A percentile compares a stretch with the other conserved stretches of the same genome.
Evolutionary conservation across 2,888 invertebrate genomes (phyloP).

Genomic region (Chrysina gloriosa): DNA sequence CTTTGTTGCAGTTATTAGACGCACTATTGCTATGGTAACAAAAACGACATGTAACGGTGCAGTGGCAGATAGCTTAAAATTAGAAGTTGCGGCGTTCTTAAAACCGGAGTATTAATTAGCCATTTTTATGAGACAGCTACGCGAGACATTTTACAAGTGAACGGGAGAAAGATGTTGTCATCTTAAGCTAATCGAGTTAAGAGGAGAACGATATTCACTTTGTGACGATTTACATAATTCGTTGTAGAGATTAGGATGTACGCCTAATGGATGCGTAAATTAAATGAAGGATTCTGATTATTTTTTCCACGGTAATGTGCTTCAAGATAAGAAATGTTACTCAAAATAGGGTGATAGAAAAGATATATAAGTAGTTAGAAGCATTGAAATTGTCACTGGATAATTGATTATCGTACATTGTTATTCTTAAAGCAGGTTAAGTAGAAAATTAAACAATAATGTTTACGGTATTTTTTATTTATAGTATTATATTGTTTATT

Average conservation of each 20-base stretch:
- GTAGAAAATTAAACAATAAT: too few relatives aligned
- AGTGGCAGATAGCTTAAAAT: slow-evolving; percentile 26
- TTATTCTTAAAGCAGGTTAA: not conserved
- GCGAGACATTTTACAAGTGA: slow-evolving; percentile 31
- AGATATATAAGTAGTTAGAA: not conserved
- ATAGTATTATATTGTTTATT: too few relatives aligned
- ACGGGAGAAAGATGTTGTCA: slow-evolving; percentile 29
- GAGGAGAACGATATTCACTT: slow-evolving; percentile 14
- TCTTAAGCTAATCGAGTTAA: slow-evolving; percentile 27
- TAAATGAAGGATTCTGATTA: slow-evolving; percentile 30
- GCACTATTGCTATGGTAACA: not conserved
- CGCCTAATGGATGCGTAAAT: slow-evolving; percentile 32
- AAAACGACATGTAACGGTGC: slow-evolving; percentile 7
- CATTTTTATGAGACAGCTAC: slow-evolving; percentile 33
- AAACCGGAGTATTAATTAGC: slow-evolving; percentile 28
- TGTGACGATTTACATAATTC: slow-evolving; percentile 36
- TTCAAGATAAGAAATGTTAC: slow-evolving; percentile 15
- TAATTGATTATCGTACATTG: not conserved
- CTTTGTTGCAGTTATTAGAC: slow-evolving; percentile 33
- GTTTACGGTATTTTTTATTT: too few relatives aligned
- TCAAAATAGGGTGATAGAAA: not conserved
- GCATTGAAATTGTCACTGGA: not conserved
- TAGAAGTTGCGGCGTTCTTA: slow-evolving; percentile 29
- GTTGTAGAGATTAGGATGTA: slow-evolving; percentile 27
- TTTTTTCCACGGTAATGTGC: slow-evolving; percentile 5